These are phyloP conservation scores for Camponotus vicinus DNA, from an alignment of 1,140 invertebrate species.

Conservation along the genomic window DNA sequence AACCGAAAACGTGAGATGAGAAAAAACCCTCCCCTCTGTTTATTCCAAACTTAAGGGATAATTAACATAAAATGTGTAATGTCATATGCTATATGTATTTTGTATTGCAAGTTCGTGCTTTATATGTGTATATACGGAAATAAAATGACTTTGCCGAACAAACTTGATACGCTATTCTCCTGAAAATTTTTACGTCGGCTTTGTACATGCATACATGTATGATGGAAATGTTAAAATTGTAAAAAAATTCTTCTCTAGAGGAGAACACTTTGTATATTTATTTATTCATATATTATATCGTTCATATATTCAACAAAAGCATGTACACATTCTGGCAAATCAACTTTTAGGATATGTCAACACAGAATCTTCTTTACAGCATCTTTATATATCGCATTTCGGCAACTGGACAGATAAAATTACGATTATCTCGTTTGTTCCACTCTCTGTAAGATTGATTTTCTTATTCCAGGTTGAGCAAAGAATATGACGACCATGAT, in stretches of 20 bases:
- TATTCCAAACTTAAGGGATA: slow-evolving; percentile 45
- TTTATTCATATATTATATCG: slow-evolving; percentile 21
- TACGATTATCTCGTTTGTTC: slow-evolving; percentile 37
- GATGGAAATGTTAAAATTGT: not conserved
- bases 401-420: slow-evolving; percentile 48
- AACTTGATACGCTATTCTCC: not conserved
- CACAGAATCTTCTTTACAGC: slow-evolving; percentile 71
- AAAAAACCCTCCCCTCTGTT: not conserved
- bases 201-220: not conserved
- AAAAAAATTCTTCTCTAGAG: not conserved
- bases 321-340: slow-evolving; percentile 63
- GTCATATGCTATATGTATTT: slow-evolving; percentile 47
- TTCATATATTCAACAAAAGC: slow-evolving; percentile 74
- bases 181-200: not conserved
- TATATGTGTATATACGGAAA: slow-evolving; percentile 75
- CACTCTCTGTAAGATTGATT: slow-evolving; percentile 28
- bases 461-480: slow-evolving; percentile 61
- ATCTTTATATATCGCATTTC: slow-evolving; percentile 64
- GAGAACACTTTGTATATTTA: not conserved
- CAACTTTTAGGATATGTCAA: slow-evolving; percentile 73
- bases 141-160: slow-evolving; percentile 61
- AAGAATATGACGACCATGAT: slow-evolving; percentile 61
- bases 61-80: slow-evolving; percentile 34
- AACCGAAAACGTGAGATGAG: not conserved
- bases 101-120: slow-evolving; percentile 70